Evolutionary conservation across 2,113 vertebrate species (phyloP).

Genomic region (Leucopsar rothschildi): DNA sequence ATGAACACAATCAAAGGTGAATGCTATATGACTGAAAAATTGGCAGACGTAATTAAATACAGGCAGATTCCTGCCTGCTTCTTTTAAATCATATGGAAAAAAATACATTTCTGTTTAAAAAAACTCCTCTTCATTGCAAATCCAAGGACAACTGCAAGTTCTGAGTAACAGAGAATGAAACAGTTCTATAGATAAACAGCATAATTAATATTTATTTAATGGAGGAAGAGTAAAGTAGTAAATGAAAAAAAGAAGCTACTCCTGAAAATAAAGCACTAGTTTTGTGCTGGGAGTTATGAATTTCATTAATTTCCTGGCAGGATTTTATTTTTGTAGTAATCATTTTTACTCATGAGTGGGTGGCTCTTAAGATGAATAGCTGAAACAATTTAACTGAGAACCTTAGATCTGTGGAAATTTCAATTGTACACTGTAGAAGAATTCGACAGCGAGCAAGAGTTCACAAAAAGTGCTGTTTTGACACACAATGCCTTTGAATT

Average conservation of each 20-base stretch:
- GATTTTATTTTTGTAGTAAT: neutral
- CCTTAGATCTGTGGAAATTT: neutral
- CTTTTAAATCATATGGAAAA: neutral
- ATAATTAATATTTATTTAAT: neutral
- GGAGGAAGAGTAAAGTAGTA: neutral
- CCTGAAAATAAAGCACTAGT: neutral
- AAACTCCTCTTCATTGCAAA: neutral
- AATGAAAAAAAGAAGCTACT: neutral
- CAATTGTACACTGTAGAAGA: neutral
- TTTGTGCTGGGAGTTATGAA: neutral
- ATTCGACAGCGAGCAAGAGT: neutral
- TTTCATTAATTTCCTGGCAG: neutral
- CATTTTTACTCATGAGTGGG: neutral
- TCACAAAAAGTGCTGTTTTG: neutral
- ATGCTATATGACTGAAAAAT: neutral
- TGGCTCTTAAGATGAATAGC: neutral
- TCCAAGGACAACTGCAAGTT: neutral
- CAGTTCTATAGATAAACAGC: neutral
- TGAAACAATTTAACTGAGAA: neutral
- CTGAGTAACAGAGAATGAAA: neutral
- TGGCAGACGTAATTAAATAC: neutral
- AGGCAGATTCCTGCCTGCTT: neutral
- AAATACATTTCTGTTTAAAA: neutral
- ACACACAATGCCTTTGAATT: neutral
- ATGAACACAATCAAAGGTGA: slow-evolving; percentile 9